Base-by-base conservation (phyloP, 2,888 invertebrate species). In the Andricus curvator region DNA sequence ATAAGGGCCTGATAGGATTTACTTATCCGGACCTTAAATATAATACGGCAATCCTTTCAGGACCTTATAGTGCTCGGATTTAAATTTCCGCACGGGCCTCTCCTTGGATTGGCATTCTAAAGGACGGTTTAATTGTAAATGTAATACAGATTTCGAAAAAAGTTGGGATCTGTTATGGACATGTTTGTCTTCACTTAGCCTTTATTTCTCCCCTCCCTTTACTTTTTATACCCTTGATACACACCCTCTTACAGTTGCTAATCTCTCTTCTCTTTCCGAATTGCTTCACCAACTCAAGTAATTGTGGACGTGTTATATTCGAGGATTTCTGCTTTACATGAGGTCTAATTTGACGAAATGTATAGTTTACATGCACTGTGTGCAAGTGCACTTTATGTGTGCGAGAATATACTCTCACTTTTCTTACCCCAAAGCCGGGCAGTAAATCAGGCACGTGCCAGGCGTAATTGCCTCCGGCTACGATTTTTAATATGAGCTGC, bases 401-500 rank as follows among this genome's bases (percentile, higher is more conserved):
- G 62, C 3, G 5, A 25, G 62, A 62, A 74, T 48, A 74, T 74
- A 74, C 70, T 74, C 70, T 56, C 70, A 74, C 70, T 74, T 74
- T 74, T 29, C 51, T 74, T 74, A 33, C 70, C 70, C 70, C 51
- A n/a, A 74, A 70, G 20, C 33, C 51, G 29, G 70, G 48, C 70
- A 74, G 78, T 78, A 80, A 78, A 84, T 83, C 80, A 82, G 86
- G 77, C 88, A 88, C 88, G 88, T 88, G 88, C 78, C 84, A 78
- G 20, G 20, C 74, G 79, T 87, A 88, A 88, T 87, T 86, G 84
- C 84, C 82, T 83, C 77, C 80, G 82, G 86, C 80, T 84, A 86
- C 81, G 84, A 86, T 86, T 88, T 86, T 87, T 85, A 84, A 87
- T 86, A 82, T 79, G 77, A 78, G 77, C 70, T 79, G 68, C 79